Evolutionary conservation across 2,888 invertebrate genomes (phyloP).

Genomic region (Eupelmus urozonus): DNA sequence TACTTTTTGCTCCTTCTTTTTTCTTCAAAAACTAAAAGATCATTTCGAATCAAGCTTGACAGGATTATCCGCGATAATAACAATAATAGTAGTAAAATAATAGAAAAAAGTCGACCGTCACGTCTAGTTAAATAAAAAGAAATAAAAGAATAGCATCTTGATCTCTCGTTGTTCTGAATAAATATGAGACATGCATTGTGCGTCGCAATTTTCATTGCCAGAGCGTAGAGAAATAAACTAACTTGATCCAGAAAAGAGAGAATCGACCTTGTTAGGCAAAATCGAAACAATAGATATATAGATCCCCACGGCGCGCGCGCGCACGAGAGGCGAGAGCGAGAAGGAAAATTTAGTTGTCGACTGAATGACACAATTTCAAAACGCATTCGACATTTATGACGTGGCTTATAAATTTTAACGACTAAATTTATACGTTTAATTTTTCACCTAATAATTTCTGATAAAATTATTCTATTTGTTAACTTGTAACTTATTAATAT

Average conservation of each 20-base stretch:
- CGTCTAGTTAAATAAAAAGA: background rate
- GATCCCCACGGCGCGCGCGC: background rate
- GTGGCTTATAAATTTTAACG: no score
- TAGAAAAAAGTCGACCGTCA: no score
- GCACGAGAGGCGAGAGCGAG: background rate
- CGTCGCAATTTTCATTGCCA: conserved; percentile 14
- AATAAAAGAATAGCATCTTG: background rate
- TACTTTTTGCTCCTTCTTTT: background rate
- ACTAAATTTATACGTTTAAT: no score
- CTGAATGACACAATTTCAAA: background rate
- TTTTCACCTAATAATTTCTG: no score
- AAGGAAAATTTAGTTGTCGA: conserved; percentile 14
- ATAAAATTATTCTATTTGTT: no score
- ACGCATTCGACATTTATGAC: no score
- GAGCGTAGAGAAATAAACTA: background rate
- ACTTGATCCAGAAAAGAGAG: background rate
- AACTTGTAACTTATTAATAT: no score
- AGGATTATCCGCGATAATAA: conserved; percentile 3
- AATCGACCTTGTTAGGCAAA: conserved; percentile 24
- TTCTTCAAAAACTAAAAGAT: background rate
- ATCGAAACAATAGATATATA: conserved; percentile 3
- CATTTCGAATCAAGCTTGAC: background rate
- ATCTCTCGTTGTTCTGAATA: conserved; percentile 3
- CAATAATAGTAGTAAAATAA: background rate
- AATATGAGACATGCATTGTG: background rate